A percentile compares a stretch with the other conserved stretches of the same genome.
Conservation (phyloP, 2,888 invertebrate species). For the Opisthograptis luteolata region DNA sequence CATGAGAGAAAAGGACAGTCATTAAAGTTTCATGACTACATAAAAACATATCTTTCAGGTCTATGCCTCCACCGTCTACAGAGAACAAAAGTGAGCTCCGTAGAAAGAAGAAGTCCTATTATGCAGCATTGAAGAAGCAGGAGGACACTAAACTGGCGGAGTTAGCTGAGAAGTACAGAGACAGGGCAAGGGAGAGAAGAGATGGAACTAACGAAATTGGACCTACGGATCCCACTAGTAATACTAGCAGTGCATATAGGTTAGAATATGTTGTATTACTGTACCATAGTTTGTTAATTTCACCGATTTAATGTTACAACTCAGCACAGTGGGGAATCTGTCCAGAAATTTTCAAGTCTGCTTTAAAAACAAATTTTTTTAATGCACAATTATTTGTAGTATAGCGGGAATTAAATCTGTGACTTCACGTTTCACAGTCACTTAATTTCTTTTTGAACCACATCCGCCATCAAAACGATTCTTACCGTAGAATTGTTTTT, state of each 20-base stretch:
- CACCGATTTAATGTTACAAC: too few relatives aligned
- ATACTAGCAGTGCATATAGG: slow-evolving; percentile 91
- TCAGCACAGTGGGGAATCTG: too few relatives aligned
- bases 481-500: neutral
- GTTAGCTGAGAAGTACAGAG: slow-evolving; percentile 96
- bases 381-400: too few relatives aligned
- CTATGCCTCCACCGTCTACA: slow-evolving; percentile 76
- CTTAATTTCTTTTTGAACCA: too few relatives aligned
- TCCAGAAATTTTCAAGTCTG: too few relatives aligned
- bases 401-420: too few relatives aligned
- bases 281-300: neutral
- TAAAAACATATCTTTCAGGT: slow-evolving; percentile 51
- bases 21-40: too few relatives aligned
- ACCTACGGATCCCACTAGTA: slow-evolving; percentile 92
- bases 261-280: slow-evolving; percentile 26
- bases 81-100: slow-evolving; percentile 93
- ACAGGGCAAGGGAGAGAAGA: slow-evolving; percentile 94
- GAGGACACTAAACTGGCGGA: slow-evolving; percentile 98
- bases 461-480: too few relatives aligned
- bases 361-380: too few relatives aligned
- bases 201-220: slow-evolving; percentile 94
- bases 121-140: slow-evolving; percentile 96
- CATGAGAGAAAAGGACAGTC: too few relatives aligned
- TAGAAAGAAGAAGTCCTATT: slow-evolving; percentile 97
- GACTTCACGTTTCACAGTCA: too few relatives aligned